Percentiles rank a stretch among this genome's conserved stretches.
Conservation (phyloP, 2,113 vertebrate species). For the Sylvietta virens region DNA sequence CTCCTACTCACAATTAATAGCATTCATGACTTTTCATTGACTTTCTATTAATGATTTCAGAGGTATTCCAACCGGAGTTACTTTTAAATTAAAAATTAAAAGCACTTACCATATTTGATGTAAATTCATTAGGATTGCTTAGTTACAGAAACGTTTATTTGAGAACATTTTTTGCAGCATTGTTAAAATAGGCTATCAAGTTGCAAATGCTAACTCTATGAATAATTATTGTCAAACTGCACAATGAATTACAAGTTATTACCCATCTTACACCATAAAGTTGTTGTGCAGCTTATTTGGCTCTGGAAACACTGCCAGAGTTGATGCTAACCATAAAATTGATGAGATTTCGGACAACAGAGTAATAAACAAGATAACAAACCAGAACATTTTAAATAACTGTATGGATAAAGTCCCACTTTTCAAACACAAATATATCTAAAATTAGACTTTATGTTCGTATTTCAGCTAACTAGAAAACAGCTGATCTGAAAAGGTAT, state of each 20-base stretch:
- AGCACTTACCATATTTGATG: background rate
- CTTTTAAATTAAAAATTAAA: conserved; percentile 38
- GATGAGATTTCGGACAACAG: background rate
- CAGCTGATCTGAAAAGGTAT: background rate
- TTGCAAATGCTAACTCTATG: background rate
- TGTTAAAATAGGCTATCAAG: conserved; percentile 10
- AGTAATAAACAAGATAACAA: background rate
- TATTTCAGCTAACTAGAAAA: background rate
- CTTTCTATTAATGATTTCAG: conserved; percentile 20
- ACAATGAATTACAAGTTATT: background rate
- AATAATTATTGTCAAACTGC: background rate
- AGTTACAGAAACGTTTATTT: background rate
- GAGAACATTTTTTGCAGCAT: background rate
- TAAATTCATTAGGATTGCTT: conserved; percentile 1
- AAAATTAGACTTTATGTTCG: background rate
- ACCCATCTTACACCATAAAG: background rate
- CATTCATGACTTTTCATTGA: background rate
- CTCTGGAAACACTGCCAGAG: background rate
- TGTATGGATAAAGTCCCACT: background rate
- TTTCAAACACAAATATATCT: background rate
- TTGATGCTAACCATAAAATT: background rate
- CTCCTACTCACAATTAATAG: conserved; percentile 4
- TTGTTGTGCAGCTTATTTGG: background rate
- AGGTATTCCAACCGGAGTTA: background rate
- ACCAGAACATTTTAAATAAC: background rate